These are phyloP conservation scores for Crotophaga sulcirostris DNA, from an alignment of 2,113 vertebrate species.

Conservation along the genomic window DNA sequence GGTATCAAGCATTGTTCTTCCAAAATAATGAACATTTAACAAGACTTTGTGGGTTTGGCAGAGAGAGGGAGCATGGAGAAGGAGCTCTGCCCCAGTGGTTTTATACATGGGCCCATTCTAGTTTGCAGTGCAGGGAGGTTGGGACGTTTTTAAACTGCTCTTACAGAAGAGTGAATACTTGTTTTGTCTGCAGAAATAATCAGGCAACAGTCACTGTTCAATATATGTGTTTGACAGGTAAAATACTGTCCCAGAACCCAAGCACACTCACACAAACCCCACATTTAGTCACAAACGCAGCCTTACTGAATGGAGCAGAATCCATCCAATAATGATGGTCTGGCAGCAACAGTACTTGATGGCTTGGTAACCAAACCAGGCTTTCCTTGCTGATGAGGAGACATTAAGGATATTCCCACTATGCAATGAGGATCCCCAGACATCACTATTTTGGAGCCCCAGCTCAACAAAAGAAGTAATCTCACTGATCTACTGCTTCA, in stretches of 20 bases:
- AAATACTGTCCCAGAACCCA: not conserved
- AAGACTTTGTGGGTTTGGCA: not conserved
- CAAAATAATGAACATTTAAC: not conserved
- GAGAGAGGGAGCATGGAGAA: not conserved
- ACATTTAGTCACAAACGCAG: accelerated
- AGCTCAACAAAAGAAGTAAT: not conserved
- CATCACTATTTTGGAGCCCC: not conserved
- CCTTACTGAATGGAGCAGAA: not conserved
- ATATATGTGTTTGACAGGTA: not conserved
- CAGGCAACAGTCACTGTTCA: not conserved
- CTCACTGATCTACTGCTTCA: not conserved
- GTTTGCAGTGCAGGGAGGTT: not conserved
- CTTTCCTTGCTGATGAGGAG: not conserved
- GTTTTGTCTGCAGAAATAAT: not conserved
- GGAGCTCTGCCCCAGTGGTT: not conserved
- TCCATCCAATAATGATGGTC: accelerated
- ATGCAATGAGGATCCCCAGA: not conserved
- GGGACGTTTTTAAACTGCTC: not conserved
- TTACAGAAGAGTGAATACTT: not conserved
- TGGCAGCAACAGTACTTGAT: not conserved
- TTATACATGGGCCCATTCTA: not conserved
- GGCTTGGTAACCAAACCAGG: not conserved
- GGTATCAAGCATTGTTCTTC: not conserved
- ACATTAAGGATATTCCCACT: not conserved
- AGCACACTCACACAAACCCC: not conserved